phyloP scores from a whole-genome alignment of 2,797 vertebrate species.

The Meda fulgida region DNA sequence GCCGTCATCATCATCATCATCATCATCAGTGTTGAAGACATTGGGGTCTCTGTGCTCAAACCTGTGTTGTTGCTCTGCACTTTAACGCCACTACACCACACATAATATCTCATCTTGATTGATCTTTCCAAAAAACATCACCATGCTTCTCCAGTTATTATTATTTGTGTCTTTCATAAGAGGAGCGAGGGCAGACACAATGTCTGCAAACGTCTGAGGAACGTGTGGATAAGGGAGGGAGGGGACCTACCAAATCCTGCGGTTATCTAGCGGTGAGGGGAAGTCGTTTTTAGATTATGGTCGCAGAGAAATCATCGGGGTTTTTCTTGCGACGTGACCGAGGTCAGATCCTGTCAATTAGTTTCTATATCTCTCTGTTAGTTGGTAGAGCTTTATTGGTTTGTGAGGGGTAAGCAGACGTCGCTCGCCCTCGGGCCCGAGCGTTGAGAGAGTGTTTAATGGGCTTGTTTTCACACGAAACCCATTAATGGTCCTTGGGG shows the following conservation, averaged over 20 bases:
- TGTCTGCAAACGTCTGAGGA: constrained; percentile 70
- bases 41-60: not conserved
- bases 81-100: not conserved
- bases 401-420: constrained; percentile 31
- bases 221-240: constrained; percentile 33
- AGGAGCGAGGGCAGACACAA: constrained; percentile 62
- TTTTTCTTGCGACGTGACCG: constrained; percentile 76
- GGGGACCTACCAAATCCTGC: not conserved
- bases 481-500: constrained; percentile 65
- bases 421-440: constrained; percentile 29
- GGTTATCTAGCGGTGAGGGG: constrained; percentile 60
- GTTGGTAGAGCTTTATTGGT: constrained; percentile 73
- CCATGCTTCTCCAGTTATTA: not conserved
- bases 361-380: constrained; percentile 53
- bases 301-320: constrained; percentile 71
- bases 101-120: not conserved
- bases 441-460: constrained; percentile 68
- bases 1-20: too few relatives aligned
- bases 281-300: constrained; percentile 80
- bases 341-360: constrained; percentile 77
- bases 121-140: not conserved
- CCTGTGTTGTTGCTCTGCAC: not conserved
- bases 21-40: not conserved
- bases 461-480: constrained; percentile 56
- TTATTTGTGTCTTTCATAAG: constrained; percentile 18